Base-by-base conservation (phyloP, 2,113 vertebrate genomes). In the Notarius lentiginosus region DNA sequence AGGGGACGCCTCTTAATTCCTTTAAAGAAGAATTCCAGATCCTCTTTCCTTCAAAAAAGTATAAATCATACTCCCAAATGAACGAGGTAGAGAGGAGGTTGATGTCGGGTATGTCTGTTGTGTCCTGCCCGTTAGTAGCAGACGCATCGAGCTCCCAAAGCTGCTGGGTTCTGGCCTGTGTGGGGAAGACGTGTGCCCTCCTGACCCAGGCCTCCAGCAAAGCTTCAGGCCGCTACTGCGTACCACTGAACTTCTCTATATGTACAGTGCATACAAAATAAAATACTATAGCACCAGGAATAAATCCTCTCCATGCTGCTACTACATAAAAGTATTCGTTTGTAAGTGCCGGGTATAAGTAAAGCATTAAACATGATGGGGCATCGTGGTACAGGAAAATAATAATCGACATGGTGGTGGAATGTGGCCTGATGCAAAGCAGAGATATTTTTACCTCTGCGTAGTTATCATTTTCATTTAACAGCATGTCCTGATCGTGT, bases 31-130 rank as follows among this genome's bases (percentile, higher is more conserved):
- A 94, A 95, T 95, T 95, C 94, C 94, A 95, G 94, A 95, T 95
- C 94, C 94, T 87, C 83, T 94, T 95, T 94, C 95, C 95, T 95
- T 95, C 95, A 96, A 95, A 95, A 41, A 95, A 95, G 95, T 96
- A 94, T 94, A 95, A 96, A 95, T 96, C 95, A 95, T 95, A 96
- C 95, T 96, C 95, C 94, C 95, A 96, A 95, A 95, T 95, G 95
- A 95, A 94, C 49, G 91, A 91, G 91, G 91, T 90, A 91, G 91
- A 90, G 93, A 86, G 90, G 87, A 93, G 93, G 86, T 92, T 93
- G 92, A 91, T 88, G 86, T 66, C 10, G 58, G 91, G 68, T 73
- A 90, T 93, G 92, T 96, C 93, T 95, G 95, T 95, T 95, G 95
- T 96, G 92, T 95, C 92, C 93, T 92, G 91, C 92, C 77, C 91